These are phyloP conservation scores for Macrosiphum euphorbiae DNA, from an alignment of 2,888 invertebrate species.

Conservation along the genomic window DNA sequence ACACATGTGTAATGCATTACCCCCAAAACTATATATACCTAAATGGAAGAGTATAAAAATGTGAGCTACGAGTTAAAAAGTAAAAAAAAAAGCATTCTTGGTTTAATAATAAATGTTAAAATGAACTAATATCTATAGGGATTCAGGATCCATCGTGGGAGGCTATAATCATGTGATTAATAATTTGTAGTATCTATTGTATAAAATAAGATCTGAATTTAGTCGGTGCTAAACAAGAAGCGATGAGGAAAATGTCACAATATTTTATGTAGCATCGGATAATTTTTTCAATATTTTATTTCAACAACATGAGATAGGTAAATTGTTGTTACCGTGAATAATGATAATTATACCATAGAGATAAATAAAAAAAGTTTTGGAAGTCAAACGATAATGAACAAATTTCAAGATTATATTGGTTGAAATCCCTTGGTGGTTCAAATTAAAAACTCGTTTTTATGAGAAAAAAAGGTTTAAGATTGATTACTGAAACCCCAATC, in stretches of 20 bases:
- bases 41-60: no score
- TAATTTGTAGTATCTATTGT: not conserved
- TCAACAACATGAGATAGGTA: not conserved
- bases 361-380: not conserved
- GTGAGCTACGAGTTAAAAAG: no score
- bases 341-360: not conserved
- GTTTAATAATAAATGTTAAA: not conserved
- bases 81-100: not conserved
- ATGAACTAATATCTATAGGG: not conserved
- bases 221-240: not conserved
- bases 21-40: no score
- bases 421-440: not conserved
- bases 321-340: not conserved
- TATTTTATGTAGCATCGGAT: not conserved
- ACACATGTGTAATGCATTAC: no score
- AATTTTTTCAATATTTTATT: not conserved
- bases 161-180: not conserved
- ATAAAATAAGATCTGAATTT: no score
- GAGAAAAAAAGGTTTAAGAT: slow-evolving; percentile 17
- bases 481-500: slow-evolving; percentile 11
- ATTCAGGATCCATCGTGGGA: not conserved
- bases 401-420: slow-evolving; percentile 9
- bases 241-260: not conserved
- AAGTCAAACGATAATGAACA: not conserved
- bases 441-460: slow-evolving; percentile 23